Percentiles rank a stretch among this genome's conserved stretches.
Evolutionary conservation across 2,888 invertebrate genomes (phyloP).

Genomic region (Notodonta ziczac): DNA sequence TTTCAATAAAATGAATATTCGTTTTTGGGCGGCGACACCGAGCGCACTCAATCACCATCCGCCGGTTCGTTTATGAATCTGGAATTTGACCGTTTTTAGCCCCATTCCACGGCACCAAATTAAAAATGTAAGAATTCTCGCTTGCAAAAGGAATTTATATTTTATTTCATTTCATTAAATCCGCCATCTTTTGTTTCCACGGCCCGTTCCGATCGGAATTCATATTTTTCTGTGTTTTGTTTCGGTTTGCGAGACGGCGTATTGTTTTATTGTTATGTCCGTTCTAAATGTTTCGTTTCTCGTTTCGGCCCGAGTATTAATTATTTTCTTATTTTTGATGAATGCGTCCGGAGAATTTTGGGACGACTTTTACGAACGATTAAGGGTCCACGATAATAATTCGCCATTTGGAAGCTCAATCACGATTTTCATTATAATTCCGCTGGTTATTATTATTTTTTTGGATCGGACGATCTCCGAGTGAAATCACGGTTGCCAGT

Average conservation of each 20-base stretch:
- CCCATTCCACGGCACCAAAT: constrained; percentile 76
- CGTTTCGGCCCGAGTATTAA: constrained; percentile 75
- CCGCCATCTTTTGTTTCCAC: constrained; percentile 83
- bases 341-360: constrained; percentile 70
- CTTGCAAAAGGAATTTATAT: constrained; percentile 82
- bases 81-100: constrained; percentile 79
- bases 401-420: constrained; percentile 54
- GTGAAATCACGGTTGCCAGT: constrained; percentile 66
- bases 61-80: constrained; percentile 65
- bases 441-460: constrained; percentile 32
- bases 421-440: constrained; percentile 65
- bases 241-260: constrained; percentile 73
- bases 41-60: constrained; percentile 48
- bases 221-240: constrained; percentile 85
- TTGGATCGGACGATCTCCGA: constrained; percentile 45
- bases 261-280: constrained; percentile 80
- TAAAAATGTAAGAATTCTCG: constrained; percentile 85
- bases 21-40: constrained; percentile 39
- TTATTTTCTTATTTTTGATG: constrained; percentile 83
- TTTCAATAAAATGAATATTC: constrained; percentile 59
- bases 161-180: constrained; percentile 84
- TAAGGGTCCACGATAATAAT: constrained; percentile 62
- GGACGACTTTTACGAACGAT: constrained; percentile 54
- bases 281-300: constrained; percentile 72
- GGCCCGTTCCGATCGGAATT: constrained; percentile 79